phyloP scores from a whole-genome alignment of 2,888 invertebrate species.

The Drosophila mettleri region DNA sequence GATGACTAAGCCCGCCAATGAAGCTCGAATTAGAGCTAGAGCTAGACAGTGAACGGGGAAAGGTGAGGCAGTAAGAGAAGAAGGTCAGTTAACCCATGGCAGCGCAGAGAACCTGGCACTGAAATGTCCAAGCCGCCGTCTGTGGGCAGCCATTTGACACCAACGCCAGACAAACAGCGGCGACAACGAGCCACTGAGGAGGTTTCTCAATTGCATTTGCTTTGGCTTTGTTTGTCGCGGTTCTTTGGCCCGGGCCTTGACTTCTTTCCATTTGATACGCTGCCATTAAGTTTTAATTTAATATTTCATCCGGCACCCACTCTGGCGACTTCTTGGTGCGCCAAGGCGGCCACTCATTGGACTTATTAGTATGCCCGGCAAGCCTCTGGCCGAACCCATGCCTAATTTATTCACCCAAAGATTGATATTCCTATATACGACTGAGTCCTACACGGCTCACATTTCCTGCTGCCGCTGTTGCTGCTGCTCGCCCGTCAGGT shows the following conservation, averaged over 20 bases:
- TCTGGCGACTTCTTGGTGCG: constrained; percentile 7
- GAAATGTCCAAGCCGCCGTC: constrained; percentile 27
- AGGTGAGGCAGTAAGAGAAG: background rate
- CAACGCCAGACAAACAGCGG: constrained; percentile 33
- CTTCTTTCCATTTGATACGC: constrained; percentile 66
- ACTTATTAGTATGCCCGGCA: constrained; percentile 69
- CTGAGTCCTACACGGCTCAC: constrained; percentile 53
- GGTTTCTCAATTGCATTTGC: constrained; percentile 53
- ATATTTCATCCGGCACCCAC: constrained; percentile 52
- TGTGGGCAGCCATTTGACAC: constrained; percentile 71
- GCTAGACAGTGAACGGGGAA: constrained; percentile 13
- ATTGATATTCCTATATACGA: constrained; percentile 17
- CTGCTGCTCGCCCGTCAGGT: constrained; percentile 29
- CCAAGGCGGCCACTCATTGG: constrained; percentile 32
- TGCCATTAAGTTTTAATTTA: constrained; percentile 65
- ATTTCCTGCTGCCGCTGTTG: constrained; percentile 41
- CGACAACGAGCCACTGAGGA: constrained; percentile 1
- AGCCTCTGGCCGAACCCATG: constrained; percentile 44
- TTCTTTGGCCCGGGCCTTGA: constrained; percentile 76
- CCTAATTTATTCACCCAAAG: constrained; percentile 68
- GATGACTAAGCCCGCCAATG: constrained; percentile 66
- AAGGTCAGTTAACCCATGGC: constrained; percentile 53
- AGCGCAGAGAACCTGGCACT: constrained; percentile 50
- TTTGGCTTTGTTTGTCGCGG: constrained; percentile 44
- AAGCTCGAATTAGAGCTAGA: constrained; percentile 64